phyloP scores from a whole-genome alignment of 2,888 invertebrate species.

The Chromoteleia sp. region DNA sequence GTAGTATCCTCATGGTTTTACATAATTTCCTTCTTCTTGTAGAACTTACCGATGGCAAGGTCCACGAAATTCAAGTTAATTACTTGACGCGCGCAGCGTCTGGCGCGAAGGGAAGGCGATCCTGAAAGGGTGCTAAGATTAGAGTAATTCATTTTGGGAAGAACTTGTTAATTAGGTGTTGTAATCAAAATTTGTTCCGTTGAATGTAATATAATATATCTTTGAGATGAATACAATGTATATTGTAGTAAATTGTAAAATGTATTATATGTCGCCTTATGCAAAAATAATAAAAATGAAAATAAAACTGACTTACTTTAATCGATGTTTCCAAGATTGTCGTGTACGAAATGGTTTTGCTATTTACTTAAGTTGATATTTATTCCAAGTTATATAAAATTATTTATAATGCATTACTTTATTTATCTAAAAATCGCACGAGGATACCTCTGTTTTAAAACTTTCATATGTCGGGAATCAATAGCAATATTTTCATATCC shows the following conservation, averaged over 20 bases:
- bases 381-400: too few relatives aligned
- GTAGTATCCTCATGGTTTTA: slow-evolving; percentile 59
- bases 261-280: too few relatives aligned
- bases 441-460: neutral
- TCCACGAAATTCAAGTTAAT: slow-evolving; percentile 54
- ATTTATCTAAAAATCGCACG: too few relatives aligned
- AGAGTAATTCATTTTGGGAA: slow-evolving; percentile 46
- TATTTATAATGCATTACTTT: too few relatives aligned
- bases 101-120: slow-evolving; percentile 33
- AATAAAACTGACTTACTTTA: too few relatives aligned
- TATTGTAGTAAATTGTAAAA: too few relatives aligned
- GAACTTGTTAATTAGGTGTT: slow-evolving; percentile 58
- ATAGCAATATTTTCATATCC: slow-evolving; percentile 12
- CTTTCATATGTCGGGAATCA: neutral
- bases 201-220: slow-evolving; percentile 40
- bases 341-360: too few relatives aligned
- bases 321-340: too few relatives aligned
- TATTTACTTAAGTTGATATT: too few relatives aligned
- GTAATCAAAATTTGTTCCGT: slow-evolving; percentile 35
- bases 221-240: neutral
- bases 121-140: slow-evolving; percentile 44
- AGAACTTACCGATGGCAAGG: slow-evolving; percentile 48
- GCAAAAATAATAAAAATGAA: too few relatives aligned
- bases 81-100: slow-evolving; percentile 39
- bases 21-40: slow-evolving; percentile 61